Evolutionary conservation across 2,888 invertebrate species (phyloP), one percentile per base, ranked within the genome.

Genomic region (Margaritifera margaritifera): DNA sequence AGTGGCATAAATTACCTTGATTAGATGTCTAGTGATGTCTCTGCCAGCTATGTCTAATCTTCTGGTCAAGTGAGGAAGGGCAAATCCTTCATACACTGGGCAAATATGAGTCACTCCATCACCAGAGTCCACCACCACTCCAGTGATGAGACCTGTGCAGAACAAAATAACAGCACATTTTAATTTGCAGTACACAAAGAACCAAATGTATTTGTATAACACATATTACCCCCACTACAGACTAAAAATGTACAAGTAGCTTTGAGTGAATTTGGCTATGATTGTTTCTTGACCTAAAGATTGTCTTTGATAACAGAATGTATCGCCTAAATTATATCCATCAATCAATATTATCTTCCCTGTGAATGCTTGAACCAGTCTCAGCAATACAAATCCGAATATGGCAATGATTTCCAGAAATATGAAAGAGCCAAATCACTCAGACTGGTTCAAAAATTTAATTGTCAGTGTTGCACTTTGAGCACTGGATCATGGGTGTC

Each of bases 81-180:
- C 95, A 88, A 95, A 99, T 86, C 98, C 98, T 89, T 99, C 98
- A 87, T 97, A 99, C 2, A 99, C 99, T 0, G 99, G 99, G 89
- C 99, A 99, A 75, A 99, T 98, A 90, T 99, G 99, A 5, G 99
- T 99, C 0, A 99, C 99, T 61, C 99, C 99, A 89, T 99, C 99
- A 1, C 99, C 99, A 6, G 98, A 98, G 91, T 99, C 99, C 0
- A 99, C 97, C 0, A 99, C 99, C 0, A 99, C 98, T 19, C 99
- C 99, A 19, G 98, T 99, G 70, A 98, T 93, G 24, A 99, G 92
- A 64, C 99, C 90, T 90, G 75, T 15, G 71, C n/a, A 72, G 8
- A 22, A 63, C n/a, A 55, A 15, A 24, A 64, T 58, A 15, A 24
- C 4, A 5, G 56, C 5, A 42, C 42, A 15, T 42, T 42, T 42